Evolutionary conservation across 2,113 vertebrate species (phyloP), one percentile per base, ranked within the genome.

Genomic region (Gavialis gangeticus): DNA sequence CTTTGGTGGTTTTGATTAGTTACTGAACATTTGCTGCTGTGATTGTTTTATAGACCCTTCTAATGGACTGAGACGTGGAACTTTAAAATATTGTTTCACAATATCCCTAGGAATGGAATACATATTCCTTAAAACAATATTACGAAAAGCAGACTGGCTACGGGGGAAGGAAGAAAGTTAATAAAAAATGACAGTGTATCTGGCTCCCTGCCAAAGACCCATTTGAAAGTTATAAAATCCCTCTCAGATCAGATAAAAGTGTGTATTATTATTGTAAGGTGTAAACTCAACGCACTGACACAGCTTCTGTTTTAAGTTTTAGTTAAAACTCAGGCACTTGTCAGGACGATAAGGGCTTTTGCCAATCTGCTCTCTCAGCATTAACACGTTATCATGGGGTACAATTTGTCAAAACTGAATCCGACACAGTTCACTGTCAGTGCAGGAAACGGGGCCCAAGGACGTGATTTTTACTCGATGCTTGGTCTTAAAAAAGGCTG

Each of bases 221-320:
- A 96, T 97, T 98, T 82, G 85, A 95, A 91, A 97, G 95, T 93
- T 97, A 94, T 94, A 96, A 97, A 98, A 97, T 95, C 96, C 95
- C 93, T 83, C 96, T 85, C 78, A 85, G 91, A 97, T 97, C 96
- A 97, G 98, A 98, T 96, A 96, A 97, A 97, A 94, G 95, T 91
- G 2, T 7, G 66, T 95, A 97, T 95, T 97, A 97, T 97, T 97
- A 95, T 79, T 94, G 96, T 93, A 95, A 98, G 97, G 97, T 98
- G 95, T 95, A 96, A 98, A 98, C 93, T 93, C 97, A 89, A 93
- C 91, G 56, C 93, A 86, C 85, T 94, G 96, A 96, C 96, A 60
- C 71, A 27, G 95, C 97, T 98, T 96, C 97, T 97, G 97, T 94
- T 97, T 97, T 94, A 88, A 97, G 96, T 96, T 96, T 96, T 66